Evolutionary conservation across 2,797 vertebrate genomes (phyloP).

Genomic region (Chelonia mydas): DNA sequence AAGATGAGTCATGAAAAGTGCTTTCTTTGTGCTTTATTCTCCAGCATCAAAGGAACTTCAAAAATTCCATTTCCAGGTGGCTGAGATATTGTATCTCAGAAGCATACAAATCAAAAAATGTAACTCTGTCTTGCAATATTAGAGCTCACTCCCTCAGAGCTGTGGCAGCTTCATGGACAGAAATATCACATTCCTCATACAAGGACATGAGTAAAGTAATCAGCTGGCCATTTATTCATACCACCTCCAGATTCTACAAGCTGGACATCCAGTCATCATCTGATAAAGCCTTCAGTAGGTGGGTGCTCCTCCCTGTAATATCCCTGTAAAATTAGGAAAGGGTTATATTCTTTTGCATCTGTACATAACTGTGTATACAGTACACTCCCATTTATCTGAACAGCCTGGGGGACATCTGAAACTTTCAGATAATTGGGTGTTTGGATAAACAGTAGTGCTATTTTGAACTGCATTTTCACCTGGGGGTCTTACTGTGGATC

Average conservation of each 20-base stretch:
- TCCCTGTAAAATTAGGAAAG: background rate
- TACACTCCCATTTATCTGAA: background rate
- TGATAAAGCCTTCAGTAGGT: background rate
- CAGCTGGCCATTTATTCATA: background rate
- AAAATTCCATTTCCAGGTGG: too few species aligned
- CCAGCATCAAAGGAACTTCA: background rate
- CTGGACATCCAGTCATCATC: background rate
- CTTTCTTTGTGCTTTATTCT: background rate
- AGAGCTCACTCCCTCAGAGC: background rate
- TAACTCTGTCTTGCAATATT: background rate
- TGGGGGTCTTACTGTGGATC: too few species aligned
- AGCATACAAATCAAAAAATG: background rate
- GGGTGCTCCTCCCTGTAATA: background rate
- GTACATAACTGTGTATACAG: background rate
- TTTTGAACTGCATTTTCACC: too few species aligned
- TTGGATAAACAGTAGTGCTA: too few species aligned
- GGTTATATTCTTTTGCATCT: background rate
- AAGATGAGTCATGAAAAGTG: background rate
- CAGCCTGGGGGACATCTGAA: background rate
- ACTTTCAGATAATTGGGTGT: background rate
- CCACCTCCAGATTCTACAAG: background rate
- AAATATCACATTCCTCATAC: background rate
- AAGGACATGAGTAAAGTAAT: background rate
- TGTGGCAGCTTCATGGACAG: background rate
- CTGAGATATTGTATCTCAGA: background rate